These are phyloP conservation scores for Nothocercus julius DNA, from an alignment of 2,113 vertebrate genomes.

Conservation along the genomic window DNA sequence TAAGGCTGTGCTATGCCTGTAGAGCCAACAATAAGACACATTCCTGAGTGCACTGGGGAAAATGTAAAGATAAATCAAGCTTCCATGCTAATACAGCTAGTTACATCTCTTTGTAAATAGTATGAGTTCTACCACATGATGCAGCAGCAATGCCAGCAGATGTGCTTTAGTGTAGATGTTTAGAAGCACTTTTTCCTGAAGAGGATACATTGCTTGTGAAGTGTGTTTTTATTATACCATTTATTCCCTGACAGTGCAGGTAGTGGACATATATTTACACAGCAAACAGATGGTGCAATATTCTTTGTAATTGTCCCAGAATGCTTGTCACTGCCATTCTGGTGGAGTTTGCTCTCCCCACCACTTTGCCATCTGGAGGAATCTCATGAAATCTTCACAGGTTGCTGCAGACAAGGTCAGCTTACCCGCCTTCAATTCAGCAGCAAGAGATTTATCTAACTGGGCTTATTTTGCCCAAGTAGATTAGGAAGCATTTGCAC, in stretches of 20 bases:
- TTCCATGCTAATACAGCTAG: background rate
- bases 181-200: background rate
- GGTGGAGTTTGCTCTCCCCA: background rate
- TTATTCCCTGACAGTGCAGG: background rate
- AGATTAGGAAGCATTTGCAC: background rate
- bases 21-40: background rate
- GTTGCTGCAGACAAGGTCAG: background rate
- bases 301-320: background rate
- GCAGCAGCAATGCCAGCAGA: background rate
- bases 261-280: background rate
- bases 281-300: background rate
- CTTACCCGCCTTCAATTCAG: background rate
- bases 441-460: background rate
- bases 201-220: background rate
- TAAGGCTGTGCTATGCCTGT: background rate
- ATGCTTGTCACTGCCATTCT: background rate
- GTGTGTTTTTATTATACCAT: background rate
- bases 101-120: background rate
- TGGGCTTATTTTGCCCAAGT: background rate
- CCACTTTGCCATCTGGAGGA: background rate
- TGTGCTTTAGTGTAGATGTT: background rate
- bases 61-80: background rate
- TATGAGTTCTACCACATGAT: background rate
- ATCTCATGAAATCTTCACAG: background rate
- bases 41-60: accelerated